Base-by-base conservation (phyloP, 2,113 vertebrate species). In the Kryptolebias marmoratus region DNA sequence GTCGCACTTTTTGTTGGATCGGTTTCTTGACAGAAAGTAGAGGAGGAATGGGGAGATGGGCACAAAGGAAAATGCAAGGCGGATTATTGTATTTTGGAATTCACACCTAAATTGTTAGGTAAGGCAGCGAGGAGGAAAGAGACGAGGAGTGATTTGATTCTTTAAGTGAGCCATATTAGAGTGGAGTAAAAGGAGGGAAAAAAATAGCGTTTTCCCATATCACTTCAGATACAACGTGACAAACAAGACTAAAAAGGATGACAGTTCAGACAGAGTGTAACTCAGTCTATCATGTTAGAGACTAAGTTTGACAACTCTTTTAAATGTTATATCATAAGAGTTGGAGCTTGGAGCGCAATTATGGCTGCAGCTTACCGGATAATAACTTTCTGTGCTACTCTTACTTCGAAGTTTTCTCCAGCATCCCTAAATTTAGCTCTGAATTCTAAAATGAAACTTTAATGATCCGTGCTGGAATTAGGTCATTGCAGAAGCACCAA, bases 1-100 rank as follows among this genome's bases (percentile, higher is more conserved):
- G 68, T 69, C 76, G 79, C 78, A 87, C 80, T 84, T 85, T 55
- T 79, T 78, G 76, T 80, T 82, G 76, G 77, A 87, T 84, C 5
- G 56, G 74, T 83, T 81, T 83, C 59, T 62, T 80, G 73, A 78
- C 82, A 63, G 65, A 32, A 53, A 73, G 49, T 36, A 56, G 61
- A 71, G 50, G 45, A 36, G 60, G 45, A 71, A 48, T 36, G 79
- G 16, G 47, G 56, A 71, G 62, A 72, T 0, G 8, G 15, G 15
- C 62, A 65, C 64, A 72, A 81, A 73, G 57, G 53, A 68, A 30
- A 79, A 68, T 73, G 55, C 14, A 22, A 81, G 42, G 60, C 62
- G 80, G 83, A 82, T 73, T 56, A 64, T 67, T 75, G 64, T 63
- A 3, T 36, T 42, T 42, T 8, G 39, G 39, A 42, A 42, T 42